Percentiles rank a stretch among this genome's conserved stretches.
phyloP scores from a whole-genome alignment of 2,888 invertebrate species.

The Leptinotarsa rubiginosa region DNA sequence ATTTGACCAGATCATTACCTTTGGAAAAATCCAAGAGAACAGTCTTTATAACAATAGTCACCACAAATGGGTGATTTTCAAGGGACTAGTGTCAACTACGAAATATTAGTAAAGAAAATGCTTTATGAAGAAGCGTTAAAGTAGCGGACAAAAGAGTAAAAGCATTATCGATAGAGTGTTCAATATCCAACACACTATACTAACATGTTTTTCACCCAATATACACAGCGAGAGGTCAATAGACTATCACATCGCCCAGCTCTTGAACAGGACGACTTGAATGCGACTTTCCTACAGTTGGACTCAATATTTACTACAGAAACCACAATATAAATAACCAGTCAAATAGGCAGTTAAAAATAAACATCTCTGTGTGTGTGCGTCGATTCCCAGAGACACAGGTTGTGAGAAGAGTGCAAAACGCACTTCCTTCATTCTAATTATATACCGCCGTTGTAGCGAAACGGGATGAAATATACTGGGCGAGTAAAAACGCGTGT shows the following conservation, averaged over 20 bases:
- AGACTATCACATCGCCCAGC: background rate
- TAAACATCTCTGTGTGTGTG: slow-evolving; percentile 27
- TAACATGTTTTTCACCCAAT: background rate
- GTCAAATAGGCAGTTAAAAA: slow-evolving; percentile 32
- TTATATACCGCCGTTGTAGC: slow-evolving; percentile 10
- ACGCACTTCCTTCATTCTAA: slow-evolving; percentile 35
- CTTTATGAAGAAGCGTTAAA: background rate
- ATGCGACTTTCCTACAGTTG: background rate
- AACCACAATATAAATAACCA: slow-evolving; percentile 36
- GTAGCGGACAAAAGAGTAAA: background rate
- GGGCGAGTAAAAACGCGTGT: background rate
- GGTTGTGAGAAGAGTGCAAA: slow-evolving; percentile 43
- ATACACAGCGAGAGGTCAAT: background rate
- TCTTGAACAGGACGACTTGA: no score
- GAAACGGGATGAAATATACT: background rate
- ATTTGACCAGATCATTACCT: no score
- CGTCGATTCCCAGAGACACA: slow-evolving; percentile 5
- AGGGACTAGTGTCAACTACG: background rate
- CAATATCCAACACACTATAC: background rate
- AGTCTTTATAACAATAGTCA: no score
- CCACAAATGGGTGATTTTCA: no score
- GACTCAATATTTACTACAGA: slow-evolving; percentile 16
- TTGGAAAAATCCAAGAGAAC: no score
- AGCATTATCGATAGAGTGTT: background rate
- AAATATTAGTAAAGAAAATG: slow-evolving; percentile 7